A percentile compares a stretch with the other conserved stretches of the same genome.
phyloP scores from a whole-genome alignment of 2,797 vertebrate genomes.

The Falco naumanni region DNA sequence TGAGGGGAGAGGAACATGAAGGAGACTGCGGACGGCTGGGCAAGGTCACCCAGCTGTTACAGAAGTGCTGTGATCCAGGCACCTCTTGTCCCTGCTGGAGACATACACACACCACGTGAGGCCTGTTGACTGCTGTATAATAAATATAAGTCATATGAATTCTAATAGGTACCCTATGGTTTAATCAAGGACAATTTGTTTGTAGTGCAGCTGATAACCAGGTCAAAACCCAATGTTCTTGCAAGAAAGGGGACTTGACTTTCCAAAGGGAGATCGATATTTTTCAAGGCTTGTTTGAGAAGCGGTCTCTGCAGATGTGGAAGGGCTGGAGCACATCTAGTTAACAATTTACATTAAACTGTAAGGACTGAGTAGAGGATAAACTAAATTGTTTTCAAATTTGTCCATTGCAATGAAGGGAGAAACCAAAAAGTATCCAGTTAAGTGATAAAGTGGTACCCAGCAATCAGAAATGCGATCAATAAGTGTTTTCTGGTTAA shows the following conservation, averaged over 20 bases:
- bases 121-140: neutral
- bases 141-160: neutral
- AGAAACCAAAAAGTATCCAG: too few relatives aligned
- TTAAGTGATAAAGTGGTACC: neutral
- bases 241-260: neutral
- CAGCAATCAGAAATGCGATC: neutral
- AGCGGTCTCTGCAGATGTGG: accelerated
- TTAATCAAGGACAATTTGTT: neutral
- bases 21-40: neutral
- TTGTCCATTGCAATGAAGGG: neutral
- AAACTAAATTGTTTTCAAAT: neutral
- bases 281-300: neutral
- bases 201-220: neutral
- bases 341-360: neutral
- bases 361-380: neutral
- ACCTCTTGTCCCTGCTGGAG: neutral
- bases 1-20: neutral
- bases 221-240: neutral
- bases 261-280: neutral
- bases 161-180: too few relatives aligned
- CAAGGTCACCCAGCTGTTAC: neutral
- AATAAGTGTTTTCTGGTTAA: neutral
- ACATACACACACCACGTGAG: neutral
- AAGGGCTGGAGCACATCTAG: neutral
- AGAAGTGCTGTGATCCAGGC: neutral